These are phyloP conservation scores for Malacosoma neustria DNA, from an alignment of 2,888 invertebrate genomes.

Conservation along the genomic window DNA sequence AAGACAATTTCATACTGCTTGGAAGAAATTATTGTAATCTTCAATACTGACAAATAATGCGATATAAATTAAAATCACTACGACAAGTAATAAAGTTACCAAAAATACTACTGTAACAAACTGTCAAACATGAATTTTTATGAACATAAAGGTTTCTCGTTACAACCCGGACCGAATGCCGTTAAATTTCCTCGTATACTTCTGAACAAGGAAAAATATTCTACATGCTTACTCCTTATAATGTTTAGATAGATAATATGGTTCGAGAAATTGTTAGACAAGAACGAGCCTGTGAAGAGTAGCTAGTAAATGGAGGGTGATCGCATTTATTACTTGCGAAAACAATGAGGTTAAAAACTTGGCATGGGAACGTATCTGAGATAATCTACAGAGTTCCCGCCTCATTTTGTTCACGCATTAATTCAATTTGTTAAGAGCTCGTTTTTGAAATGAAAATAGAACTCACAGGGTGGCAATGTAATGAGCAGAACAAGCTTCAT, in stretches of 20 bases:
- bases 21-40: no score
- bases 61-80: constrained; percentile 7
- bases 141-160: constrained; percentile 20
- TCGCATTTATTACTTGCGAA: constrained; percentile 9
- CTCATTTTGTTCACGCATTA: no score
- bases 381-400: no score
- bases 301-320: constrained; percentile 8
- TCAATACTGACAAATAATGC: no score
- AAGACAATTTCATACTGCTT: no score
- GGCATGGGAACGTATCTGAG: background rate
- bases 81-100: constrained; percentile 14
- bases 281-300: constrained; percentile 8
- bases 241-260: constrained; percentile 16
- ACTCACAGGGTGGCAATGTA: no score
- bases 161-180: constrained; percentile 16
- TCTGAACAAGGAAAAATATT: constrained; percentile 20
- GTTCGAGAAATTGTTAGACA: constrained; percentile 12
- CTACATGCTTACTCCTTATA: constrained; percentile 19
- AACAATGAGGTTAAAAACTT: constrained; percentile 1
- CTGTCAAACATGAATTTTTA: constrained; percentile 20
- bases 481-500: no score
- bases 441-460: no score
- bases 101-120: constrained; percentile 14
- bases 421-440: no score
- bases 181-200: constrained; percentile 21